These are phyloP conservation scores for Eidolon helvum DNA, from an alignment of 2,113 vertebrate species.

Conservation along the genomic window DNA sequence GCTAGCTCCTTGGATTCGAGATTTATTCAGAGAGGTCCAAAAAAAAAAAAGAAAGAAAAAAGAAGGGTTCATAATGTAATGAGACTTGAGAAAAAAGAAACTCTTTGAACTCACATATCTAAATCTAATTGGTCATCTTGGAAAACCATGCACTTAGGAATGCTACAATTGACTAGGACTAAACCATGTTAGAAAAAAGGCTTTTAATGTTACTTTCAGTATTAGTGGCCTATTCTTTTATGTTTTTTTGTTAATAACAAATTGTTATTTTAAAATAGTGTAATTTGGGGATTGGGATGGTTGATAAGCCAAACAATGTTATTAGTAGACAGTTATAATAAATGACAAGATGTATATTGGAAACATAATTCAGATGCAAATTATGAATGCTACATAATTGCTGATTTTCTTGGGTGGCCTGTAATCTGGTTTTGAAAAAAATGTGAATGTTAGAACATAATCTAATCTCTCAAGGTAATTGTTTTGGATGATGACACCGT, in stretches of 20 bases:
- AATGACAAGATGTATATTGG: neutral
- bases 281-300: neutral
- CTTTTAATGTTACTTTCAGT: neutral
- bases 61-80: neutral
- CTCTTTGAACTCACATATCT: neutral
- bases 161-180: neutral
- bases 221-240: neutral
- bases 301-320: constrained; percentile 2
- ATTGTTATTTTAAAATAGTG: neutral
- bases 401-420: constrained; percentile 1
- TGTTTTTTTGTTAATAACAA: neutral
- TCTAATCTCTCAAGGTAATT: neutral
- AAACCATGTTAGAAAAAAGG: neutral
- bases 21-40: neutral
- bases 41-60: neutral
- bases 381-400: neutral
- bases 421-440: constrained; percentile 17
- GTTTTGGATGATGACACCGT: neutral
- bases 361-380: neutral
- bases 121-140: constrained; percentile 19
- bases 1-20: neutral
- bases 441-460: neutral
- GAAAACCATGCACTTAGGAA: neutral
- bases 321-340: neutral
- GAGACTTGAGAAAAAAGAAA: neutral